A percentile compares a stretch with the other conserved stretches of the same genome.
phyloP scores from a whole-genome alignment of 2,888 invertebrate species.

The Drosophila helvetica region DNA sequence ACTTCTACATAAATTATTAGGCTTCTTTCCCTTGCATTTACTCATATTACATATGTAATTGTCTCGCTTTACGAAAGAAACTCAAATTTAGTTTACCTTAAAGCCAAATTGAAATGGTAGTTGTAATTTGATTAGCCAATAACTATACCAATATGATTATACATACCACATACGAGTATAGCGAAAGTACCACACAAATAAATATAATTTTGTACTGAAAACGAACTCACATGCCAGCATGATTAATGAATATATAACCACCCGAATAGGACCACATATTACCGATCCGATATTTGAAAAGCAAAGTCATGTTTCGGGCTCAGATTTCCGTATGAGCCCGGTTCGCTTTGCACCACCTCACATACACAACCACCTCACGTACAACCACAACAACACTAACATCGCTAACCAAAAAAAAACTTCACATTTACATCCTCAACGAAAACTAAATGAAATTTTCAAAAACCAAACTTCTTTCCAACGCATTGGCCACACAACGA shows the following conservation, averaged over 20 bases:
- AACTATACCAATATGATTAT: slow-evolving; percentile 30
- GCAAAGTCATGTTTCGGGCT: slow-evolving; percentile 33
- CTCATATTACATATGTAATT: slow-evolving; percentile 30
- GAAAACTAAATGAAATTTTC: slow-evolving; percentile 64
- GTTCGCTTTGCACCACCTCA: slow-evolving; percentile 67
- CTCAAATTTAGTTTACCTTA: slow-evolving; percentile 53
- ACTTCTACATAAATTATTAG: slow-evolving; percentile 16
- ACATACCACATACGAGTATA: slow-evolving; percentile 37
- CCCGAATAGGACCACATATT: background rate
- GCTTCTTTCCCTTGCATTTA: slow-evolving; percentile 34
- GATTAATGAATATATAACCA: slow-evolving; percentile 4
- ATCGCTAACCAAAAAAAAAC: slow-evolving; percentile 55
- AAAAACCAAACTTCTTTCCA: slow-evolving; percentile 44
- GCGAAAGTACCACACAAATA: slow-evolving; percentile 53
- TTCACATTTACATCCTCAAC: slow-evolving; percentile 31
- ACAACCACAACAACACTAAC: slow-evolving; percentile 52
- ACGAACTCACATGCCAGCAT: slow-evolving; percentile 37
- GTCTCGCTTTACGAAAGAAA: slow-evolving; percentile 40
- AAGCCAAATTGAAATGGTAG: slow-evolving; percentile 70
- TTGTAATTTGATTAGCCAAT: slow-evolving; percentile 51
- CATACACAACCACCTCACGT: slow-evolving; percentile 3
- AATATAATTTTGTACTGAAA: slow-evolving; percentile 70
- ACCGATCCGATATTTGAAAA: background rate
- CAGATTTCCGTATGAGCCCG: slow-evolving; percentile 32
- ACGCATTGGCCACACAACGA: slow-evolving; percentile 34